These are phyloP conservation scores for Thalpophila matura DNA, from an alignment of 2,888 invertebrate genomes.

Conservation along the genomic window DNA sequence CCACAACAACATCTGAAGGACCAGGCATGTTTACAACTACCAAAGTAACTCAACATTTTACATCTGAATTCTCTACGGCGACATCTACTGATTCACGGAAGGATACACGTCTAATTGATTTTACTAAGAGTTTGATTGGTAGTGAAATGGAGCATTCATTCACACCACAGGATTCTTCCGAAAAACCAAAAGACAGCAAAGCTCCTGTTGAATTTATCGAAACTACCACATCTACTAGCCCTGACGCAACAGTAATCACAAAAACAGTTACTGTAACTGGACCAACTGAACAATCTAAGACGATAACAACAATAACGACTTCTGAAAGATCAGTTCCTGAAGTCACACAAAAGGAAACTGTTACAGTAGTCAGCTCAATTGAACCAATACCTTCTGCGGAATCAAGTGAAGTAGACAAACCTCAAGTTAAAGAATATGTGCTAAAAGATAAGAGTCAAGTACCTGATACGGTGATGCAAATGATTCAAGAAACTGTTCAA, in stretches of 20 bases:
- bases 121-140: conserved; percentile 40
- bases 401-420: conserved; percentile 12
- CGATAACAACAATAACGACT: conserved; percentile 19
- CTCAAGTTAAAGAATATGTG: neutral
- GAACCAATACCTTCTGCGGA: conserved; percentile 9
- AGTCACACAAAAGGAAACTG: conserved; percentile 17
- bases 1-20: conserved; percentile 18
- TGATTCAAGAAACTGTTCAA: conserved; percentile 53
- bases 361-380: conserved; percentile 20
- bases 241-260: conserved; percentile 32
- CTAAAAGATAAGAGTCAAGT: conserved; percentile 14
- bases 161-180: conserved; percentile 4
- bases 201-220: neutral
- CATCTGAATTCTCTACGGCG: conserved; percentile 34
- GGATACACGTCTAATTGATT: conserved; percentile 27
- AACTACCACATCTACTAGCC: neutral
- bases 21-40: conserved; percentile 28
- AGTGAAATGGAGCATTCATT: conserved; percentile 30
- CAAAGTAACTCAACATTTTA: conserved; percentile 29
- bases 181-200: conserved; percentile 2
- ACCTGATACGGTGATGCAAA: conserved; percentile 39
- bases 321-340: conserved; percentile 30
- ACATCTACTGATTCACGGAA: conserved; percentile 30
- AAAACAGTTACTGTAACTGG: conserved; percentile 27
- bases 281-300: conserved; percentile 25